Evolutionary conservation across 2,797 vertebrate species (phyloP).

Genomic region (Tamandua tetradactyla): DNA sequence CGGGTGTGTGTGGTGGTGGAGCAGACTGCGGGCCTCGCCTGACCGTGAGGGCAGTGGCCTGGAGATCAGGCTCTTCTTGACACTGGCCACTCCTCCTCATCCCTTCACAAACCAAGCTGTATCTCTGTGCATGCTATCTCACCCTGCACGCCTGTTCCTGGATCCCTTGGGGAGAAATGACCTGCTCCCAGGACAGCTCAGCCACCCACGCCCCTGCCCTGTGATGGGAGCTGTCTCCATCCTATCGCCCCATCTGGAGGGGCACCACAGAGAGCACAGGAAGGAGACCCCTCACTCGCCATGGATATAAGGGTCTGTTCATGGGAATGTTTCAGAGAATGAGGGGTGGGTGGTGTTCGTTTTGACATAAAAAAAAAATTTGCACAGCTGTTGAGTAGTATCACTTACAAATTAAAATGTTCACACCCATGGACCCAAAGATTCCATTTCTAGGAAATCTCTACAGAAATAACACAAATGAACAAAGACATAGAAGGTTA

Average conservation of each 20-base stretch:
- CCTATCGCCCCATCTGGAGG: fast-evolving
- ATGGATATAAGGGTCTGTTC: fast-evolving
- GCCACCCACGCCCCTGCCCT: fast-evolving
- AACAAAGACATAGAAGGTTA: background rate
- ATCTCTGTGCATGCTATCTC: fast-evolving
- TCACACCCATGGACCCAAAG: background rate
- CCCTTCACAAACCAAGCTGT: background rate
- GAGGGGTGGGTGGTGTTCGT: background rate
- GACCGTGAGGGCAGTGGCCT: no score
- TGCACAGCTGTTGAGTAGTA: background rate
- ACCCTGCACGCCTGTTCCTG: background rate
- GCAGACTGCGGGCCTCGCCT: no score
- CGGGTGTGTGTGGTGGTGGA: no score
- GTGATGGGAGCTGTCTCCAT: no score
- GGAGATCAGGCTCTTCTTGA: background rate
- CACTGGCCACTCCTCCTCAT: no score
- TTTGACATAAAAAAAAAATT: background rate
- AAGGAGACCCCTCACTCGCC: background rate
- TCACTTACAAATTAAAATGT: background rate
- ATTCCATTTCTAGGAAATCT: background rate
- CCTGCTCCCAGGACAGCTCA: fast-evolving
- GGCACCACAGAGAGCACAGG: fast-evolving
- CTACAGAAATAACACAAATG: background rate
- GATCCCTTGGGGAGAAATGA: background rate
- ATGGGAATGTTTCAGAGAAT: no score